phyloP scores from a whole-genome alignment of 1,140 invertebrate species.

The Papilio dardanus region DNA sequence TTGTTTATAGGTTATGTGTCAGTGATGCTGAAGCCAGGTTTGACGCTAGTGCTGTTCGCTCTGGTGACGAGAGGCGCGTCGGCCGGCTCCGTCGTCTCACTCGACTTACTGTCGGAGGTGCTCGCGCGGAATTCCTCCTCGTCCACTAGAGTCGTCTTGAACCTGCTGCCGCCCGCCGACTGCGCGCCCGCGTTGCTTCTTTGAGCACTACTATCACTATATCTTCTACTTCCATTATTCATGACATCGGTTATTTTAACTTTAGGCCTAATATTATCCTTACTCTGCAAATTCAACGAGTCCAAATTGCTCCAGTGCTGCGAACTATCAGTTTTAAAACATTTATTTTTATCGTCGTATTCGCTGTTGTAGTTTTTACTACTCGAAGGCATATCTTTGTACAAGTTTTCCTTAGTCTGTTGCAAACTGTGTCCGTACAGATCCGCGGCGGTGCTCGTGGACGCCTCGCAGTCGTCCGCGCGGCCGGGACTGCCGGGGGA shows the following conservation, averaged over 20 bases:
- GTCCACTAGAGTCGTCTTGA: slow-evolving; percentile 69
- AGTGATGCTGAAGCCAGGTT: slow-evolving; percentile 63
- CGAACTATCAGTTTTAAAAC: slow-evolving; percentile 54
- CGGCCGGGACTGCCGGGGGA: slow-evolving; percentile 32
- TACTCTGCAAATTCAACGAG: slow-evolving; percentile 62
- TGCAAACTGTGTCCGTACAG: slow-evolving; percentile 66
- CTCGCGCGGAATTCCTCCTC: slow-evolving; percentile 57
- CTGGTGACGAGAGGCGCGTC: slow-evolving; percentile 53
- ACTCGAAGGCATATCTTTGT: slow-evolving; percentile 73
- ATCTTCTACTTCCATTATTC: slow-evolving; percentile 69
- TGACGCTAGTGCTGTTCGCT: slow-evolving; percentile 61
- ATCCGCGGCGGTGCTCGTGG: slow-evolving; percentile 52
- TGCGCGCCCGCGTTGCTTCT: slow-evolving; percentile 58
- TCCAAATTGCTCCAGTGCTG: slow-evolving; percentile 57
- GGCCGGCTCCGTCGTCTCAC: slow-evolving; percentile 44
- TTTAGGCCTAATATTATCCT: slow-evolving; percentile 54
- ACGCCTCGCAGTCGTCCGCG: slow-evolving; percentile 46
- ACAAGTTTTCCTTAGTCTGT: slow-evolving; percentile 68
- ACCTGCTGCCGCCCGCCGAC: slow-evolving; percentile 60
- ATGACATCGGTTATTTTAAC: slow-evolving; percentile 57
- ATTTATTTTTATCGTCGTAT: slow-evolving; percentile 62
- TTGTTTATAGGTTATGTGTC: slow-evolving; percentile 45
- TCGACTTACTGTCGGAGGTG: slow-evolving; percentile 56
- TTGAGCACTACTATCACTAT: slow-evolving; percentile 71
- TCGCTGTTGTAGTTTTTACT: slow-evolving; percentile 74